Conservation (phyloP, 2,797 vertebrate genomes). For the Mormyrus hasselquistii region DNA sequence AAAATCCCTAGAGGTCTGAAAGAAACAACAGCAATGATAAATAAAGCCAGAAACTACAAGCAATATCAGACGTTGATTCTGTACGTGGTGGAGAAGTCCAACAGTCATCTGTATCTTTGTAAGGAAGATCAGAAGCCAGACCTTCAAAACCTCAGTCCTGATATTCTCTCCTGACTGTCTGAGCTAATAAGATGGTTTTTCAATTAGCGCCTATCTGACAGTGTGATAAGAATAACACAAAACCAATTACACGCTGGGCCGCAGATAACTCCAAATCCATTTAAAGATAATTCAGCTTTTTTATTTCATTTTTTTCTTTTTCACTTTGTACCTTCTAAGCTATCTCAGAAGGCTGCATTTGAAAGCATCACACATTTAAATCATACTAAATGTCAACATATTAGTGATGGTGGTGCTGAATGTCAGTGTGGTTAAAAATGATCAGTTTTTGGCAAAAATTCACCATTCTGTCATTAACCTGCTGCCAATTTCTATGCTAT, state of each 20-base stretch:
- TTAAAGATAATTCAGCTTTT: constrained; percentile 53
- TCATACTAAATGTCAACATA: constrained; percentile 6
- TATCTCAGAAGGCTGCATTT: not conserved
- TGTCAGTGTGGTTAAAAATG: not conserved
- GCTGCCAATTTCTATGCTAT: not conserved
- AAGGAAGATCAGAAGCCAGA: constrained; percentile 46
- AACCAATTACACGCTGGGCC: constrained; percentile 56
- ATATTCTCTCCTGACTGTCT: constrained; percentile 41
- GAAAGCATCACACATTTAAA: not conserved
- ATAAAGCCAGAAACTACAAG: constrained; percentile 17
- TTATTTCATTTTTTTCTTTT: constrained; percentile 30
- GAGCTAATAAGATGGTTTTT: constrained; percentile 54
- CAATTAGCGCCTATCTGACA: constrained; percentile 57
- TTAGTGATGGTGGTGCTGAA: not conserved
- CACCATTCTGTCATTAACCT: not conserved
- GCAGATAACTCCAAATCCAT: constrained; percentile 56
- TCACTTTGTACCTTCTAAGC: not conserved
- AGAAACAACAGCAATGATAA: constrained; percentile 34
- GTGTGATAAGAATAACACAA: constrained; percentile 53
- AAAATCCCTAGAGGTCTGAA: constrained; percentile 19
- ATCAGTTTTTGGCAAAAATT: not conserved
- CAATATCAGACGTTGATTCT: constrained; percentile 29
- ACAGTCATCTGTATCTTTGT: constrained; percentile 48
- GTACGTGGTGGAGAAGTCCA: constrained; percentile 26
- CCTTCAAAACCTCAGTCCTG: constrained; percentile 45